A percentile compares a stretch with the other conserved stretches of the same genome.
Conservation (phyloP, 2,888 invertebrate species). For the Acanthosoma haemorrhoidale region DNA sequence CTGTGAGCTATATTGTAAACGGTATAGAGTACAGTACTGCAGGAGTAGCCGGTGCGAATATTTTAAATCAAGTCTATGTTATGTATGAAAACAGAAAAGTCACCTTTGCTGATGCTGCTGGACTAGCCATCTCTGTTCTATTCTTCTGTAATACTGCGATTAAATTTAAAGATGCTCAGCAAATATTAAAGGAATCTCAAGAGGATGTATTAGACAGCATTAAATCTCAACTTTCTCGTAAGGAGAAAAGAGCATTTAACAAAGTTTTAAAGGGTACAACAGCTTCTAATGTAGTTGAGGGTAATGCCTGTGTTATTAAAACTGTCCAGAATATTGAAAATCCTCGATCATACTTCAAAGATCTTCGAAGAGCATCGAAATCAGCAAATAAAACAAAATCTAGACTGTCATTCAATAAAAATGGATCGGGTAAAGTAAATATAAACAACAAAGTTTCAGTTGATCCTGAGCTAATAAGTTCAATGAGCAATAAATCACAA, state of each 20-base stretch:
- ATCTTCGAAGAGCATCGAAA: neutral
- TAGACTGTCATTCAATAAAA: neutral
- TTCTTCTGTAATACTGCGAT: conserved; percentile 16
- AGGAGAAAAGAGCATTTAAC: neutral
- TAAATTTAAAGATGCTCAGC: neutral
- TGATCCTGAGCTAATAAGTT: neutral
- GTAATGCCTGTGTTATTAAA: neutral
- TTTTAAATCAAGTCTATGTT: neutral
- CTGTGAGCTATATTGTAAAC: neutral
- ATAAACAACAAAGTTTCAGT: neutral
- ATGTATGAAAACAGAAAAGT: neutral
- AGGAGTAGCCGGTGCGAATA: neutral
- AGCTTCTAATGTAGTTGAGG: neutral
- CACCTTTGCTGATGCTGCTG: neutral
- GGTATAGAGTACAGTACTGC: neutral
- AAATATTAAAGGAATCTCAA: neutral
- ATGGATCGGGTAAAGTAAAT: neutral
- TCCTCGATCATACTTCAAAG: neutral
- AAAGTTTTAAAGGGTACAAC: neutral
- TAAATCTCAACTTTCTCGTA: neutral
- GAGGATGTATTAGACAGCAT: neutral
- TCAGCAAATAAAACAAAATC: neutral
- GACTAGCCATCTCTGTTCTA: neutral
- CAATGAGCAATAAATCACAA: neutral
- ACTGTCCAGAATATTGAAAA: neutral